phyloP scores from a whole-genome alignment of 2,797 vertebrate species.

The Rhadinocentrus ornatus region DNA sequence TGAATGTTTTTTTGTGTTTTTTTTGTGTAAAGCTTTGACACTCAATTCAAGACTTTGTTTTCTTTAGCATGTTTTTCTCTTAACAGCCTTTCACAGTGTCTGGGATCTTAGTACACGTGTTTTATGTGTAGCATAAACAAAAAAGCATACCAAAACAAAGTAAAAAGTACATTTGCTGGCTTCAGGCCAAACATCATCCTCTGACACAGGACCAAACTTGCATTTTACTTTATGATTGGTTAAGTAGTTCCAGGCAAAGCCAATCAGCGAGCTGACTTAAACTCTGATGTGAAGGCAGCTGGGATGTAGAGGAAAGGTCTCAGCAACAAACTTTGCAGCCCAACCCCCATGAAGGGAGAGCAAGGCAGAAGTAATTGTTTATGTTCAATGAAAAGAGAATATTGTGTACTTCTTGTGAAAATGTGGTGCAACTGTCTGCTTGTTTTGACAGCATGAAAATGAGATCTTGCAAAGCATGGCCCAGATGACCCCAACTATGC shows the following conservation, averaged over 20 bases:
- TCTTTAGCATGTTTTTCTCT: neutral
- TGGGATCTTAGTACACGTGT: neutral
- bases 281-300: conserved; percentile 49
- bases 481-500: neutral
- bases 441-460: neutral
- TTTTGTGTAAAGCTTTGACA: neutral
- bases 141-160: conserved; percentile 25
- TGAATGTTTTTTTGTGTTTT: neutral
- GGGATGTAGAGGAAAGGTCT: conserved; percentile 84
- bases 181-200: neutral
- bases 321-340: conserved; percentile 54
- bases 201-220: conserved; percentile 44
- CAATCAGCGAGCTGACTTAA: conserved; percentile 58
- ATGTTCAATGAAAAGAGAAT: conserved; percentile 16
- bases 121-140: neutral
- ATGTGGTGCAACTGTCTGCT: neutral
- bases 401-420: conserved; percentile 10
- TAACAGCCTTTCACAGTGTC: neutral
- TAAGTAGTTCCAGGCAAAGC: conserved; percentile 39
- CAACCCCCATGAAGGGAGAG: conserved; percentile 52
- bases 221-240: conserved; percentile 69
- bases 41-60: neutral
- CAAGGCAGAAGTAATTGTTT: conserved; percentile 58
- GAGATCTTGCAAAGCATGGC: neutral
- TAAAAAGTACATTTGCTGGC: conserved; percentile 34